Conservation (phyloP, 2,888 invertebrate genomes). For the Eueremaeus valkanovi region DNA sequence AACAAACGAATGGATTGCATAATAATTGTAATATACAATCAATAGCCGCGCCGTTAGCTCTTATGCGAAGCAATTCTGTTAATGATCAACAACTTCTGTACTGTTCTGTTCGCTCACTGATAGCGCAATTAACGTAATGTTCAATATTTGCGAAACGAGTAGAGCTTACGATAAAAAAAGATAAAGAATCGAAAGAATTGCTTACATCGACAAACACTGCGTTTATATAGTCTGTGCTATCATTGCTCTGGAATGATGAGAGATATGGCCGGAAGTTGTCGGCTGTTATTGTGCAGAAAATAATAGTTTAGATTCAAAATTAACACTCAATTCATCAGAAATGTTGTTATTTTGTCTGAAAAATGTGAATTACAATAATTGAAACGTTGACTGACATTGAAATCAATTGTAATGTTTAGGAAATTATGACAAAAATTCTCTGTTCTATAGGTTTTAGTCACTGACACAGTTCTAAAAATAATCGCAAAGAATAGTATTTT, state of each 20-base stretch:
- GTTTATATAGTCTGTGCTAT: constrained; percentile 96
- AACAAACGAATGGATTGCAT: neutral
- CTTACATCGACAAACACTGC: constrained; percentile 97
- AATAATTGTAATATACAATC: neutral
- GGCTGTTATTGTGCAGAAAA: constrained; percentile 63
- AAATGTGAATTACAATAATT: too few relatives aligned
- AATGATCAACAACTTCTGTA: neutral
- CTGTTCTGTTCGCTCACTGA: too few relatives aligned
- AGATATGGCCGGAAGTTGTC: constrained; percentile 97
- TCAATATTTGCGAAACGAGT: neutral
- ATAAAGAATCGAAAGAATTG: constrained; percentile 49
- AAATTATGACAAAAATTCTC: too few relatives aligned
- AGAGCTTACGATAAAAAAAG: neutral
- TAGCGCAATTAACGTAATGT: too few relatives aligned
- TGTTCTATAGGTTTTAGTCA: too few relatives aligned
- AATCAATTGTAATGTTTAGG: too few relatives aligned
- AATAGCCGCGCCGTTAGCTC: neutral
- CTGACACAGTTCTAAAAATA: too few relatives aligned
- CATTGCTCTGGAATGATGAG: constrained; percentile 94
- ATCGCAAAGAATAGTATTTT: too few relatives aligned
- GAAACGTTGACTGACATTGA: too few relatives aligned
- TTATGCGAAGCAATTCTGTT: neutral
- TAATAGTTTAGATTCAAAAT: constrained; percentile 41
- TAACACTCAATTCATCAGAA: neutral
- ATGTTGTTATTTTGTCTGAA: too few relatives aligned